phyloP scores from a whole-genome alignment of 1,140 invertebrate species.

The Pararge aegeria region DNA sequence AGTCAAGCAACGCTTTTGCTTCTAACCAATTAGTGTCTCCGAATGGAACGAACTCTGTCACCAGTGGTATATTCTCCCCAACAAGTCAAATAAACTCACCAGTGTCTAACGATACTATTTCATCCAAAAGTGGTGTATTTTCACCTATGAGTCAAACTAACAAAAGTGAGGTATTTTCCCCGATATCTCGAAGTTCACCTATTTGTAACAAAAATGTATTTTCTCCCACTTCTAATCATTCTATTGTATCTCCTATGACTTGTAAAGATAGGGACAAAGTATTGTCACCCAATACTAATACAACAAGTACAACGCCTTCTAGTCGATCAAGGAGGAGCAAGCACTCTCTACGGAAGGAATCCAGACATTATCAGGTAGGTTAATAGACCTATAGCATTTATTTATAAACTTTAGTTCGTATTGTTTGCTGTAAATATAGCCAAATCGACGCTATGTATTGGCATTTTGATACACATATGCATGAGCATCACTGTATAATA shows the following conservation, averaged over 20 bases:
- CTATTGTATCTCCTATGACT: slow-evolving; percentile 74
- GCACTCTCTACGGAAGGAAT: slow-evolving; percentile 81
- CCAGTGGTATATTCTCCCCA: slow-evolving; percentile 78
- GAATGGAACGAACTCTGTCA: slow-evolving; percentile 79
- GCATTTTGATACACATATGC: slow-evolving; percentile 19
- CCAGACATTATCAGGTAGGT: slow-evolving; percentile 83
- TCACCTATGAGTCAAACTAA: slow-evolving; percentile 76
- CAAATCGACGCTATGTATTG: slow-evolving; percentile 15
- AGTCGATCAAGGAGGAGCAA: slow-evolving; percentile 78
- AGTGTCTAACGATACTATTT: slow-evolving; percentile 77
- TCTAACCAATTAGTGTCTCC: slow-evolving; percentile 79
- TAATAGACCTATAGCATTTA: slow-evolving; percentile 10
- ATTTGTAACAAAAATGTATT: slow-evolving; percentile 71
- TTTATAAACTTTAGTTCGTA: slow-evolving; percentile 13
- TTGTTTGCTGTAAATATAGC: slow-evolving; percentile 24
- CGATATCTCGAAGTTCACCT: slow-evolving; percentile 71
- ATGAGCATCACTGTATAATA: slow-evolving; percentile 16
- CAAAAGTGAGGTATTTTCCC: slow-evolving; percentile 76
- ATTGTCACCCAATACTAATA: slow-evolving; percentile 78
- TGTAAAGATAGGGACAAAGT: slow-evolving; percentile 79
- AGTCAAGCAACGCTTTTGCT: slow-evolving; percentile 61
- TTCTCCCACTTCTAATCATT: slow-evolving; percentile 72
- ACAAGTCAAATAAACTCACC: slow-evolving; percentile 79
- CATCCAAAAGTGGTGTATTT: slow-evolving; percentile 76
- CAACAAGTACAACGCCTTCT: slow-evolving; percentile 73